These are phyloP conservation scores for Rhaphigaster nebulosa DNA, from an alignment of 2,888 invertebrate species.

Conservation along the genomic window DNA sequence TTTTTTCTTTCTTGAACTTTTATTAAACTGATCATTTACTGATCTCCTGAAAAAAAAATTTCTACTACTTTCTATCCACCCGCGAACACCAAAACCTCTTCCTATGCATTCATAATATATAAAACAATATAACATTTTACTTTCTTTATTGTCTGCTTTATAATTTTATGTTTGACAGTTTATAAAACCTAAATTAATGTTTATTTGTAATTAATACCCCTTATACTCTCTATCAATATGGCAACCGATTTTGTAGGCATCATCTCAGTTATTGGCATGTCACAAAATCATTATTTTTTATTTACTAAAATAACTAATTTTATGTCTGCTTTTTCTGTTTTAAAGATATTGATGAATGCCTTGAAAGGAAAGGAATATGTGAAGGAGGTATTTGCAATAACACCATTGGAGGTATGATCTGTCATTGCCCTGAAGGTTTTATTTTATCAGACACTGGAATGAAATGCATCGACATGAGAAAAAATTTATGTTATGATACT, in stretches of 20 bases:
- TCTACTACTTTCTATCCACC: too few species aligned
- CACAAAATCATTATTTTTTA: not conserved
- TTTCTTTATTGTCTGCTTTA: too few species aligned
- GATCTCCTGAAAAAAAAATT: too few species aligned
- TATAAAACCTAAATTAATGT: too few species aligned
- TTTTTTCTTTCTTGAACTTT: too few species aligned
- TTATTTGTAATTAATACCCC: too few species aligned
- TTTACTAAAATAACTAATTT: not conserved
- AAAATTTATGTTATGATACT: constrained; percentile 80
- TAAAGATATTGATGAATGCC: constrained; percentile 85
- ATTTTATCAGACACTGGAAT: constrained; percentile 77
- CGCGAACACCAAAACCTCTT: not conserved
- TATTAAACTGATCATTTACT: too few species aligned
- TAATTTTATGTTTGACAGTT: too few species aligned
- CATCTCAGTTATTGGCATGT: too few species aligned
- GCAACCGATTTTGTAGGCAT: too few species aligned
- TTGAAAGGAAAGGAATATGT: constrained; percentile 78
- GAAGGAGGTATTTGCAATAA: constrained; percentile 87
- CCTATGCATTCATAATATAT: not conserved
- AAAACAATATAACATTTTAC: not conserved
- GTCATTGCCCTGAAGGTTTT: constrained; percentile 85
- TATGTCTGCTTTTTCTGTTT: not conserved
- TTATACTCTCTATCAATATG: too few species aligned
- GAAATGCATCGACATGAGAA: constrained; percentile 81
- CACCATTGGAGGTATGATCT: constrained; percentile 85